Evolutionary conservation across 2,888 invertebrate genomes (phyloP).

Genomic region (Pilophorus perplexus): DNA sequence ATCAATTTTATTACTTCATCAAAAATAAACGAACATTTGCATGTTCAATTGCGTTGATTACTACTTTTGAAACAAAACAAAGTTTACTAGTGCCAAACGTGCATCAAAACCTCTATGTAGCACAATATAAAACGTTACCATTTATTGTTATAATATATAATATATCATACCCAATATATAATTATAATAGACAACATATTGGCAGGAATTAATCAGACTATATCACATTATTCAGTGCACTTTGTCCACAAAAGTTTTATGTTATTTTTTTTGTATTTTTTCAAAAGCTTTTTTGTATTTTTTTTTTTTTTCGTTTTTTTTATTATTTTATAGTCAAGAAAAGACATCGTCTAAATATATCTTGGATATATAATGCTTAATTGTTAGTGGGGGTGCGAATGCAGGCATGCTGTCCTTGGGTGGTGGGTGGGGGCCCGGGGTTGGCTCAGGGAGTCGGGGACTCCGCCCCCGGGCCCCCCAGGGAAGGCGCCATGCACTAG

Average conservation of each 20-base stretch:
- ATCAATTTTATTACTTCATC: constrained; percentile 18
- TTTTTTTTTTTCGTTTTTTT: constrained; percentile 27
- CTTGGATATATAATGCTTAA: background rate
- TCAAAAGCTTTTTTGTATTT: background rate
- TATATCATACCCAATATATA: constrained; percentile 25
- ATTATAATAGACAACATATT: constrained; percentile 46
- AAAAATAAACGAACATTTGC: constrained; percentile 16
- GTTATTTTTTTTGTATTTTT: constrained; percentile 17
- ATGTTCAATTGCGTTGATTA: background rate
- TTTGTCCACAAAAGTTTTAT: constrained; percentile 42
- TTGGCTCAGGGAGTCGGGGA: constrained; percentile 36
- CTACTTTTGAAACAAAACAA: background rate
- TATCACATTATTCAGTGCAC: constrained; percentile 49
- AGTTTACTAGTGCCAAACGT: constrained; percentile 41
- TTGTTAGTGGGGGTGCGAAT: constrained; percentile 1
- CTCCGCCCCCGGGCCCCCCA: constrained; percentile 36
- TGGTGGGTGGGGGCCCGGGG: constrained; percentile 36
- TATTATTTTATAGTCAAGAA: constrained; percentile 3
- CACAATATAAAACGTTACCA: constrained; percentile 19
- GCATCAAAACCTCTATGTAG: constrained; percentile 43
- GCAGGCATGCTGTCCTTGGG: constrained; percentile 8
- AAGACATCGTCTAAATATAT: background rate
- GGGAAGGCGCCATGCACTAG: constrained; percentile 7
- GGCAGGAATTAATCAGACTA: constrained; percentile 48
- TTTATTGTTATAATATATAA: constrained; percentile 13